A percentile compares a stretch with the other conserved stretches of the same genome.
phyloP scores from a whole-genome alignment of 2,797 vertebrate genomes.

The Lophius americanus region DNA sequence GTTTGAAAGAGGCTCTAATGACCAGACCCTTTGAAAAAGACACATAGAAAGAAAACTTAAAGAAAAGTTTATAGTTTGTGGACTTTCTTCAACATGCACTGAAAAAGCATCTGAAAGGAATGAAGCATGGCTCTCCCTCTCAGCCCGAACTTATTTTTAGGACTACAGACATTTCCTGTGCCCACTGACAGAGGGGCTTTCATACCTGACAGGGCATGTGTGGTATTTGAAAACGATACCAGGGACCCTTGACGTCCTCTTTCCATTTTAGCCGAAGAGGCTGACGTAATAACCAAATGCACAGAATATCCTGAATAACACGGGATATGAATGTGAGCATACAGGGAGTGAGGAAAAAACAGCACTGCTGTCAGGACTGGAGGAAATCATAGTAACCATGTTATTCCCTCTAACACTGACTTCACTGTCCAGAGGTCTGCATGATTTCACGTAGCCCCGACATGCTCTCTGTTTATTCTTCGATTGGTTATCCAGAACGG shows the following conservation, averaged over 20 bases:
- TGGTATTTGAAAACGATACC: constrained; percentile 47
- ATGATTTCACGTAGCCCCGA: background rate
- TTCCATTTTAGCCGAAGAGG: constrained; percentile 34
- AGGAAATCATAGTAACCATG: constrained; percentile 24
- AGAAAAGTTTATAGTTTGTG: no score
- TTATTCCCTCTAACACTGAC: constrained; percentile 30
- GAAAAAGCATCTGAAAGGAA: constrained; percentile 31
- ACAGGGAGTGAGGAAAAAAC: constrained; percentile 9
- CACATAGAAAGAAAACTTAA: background rate
- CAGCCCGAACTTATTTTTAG: constrained; percentile 35
- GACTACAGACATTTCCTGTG: constrained; percentile 48
- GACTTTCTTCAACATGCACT: background rate
- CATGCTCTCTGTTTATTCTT: background rate
- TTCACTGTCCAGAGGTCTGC: constrained; percentile 25
- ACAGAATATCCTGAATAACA: constrained; percentile 18
- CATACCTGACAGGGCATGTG: constrained; percentile 36
- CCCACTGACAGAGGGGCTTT: constrained; percentile 54
- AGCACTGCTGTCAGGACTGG: constrained; percentile 4
- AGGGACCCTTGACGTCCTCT: constrained; percentile 28
- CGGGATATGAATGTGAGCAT: constrained; percentile 3
- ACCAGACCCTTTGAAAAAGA: background rate
- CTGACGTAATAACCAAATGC: constrained; percentile 30
- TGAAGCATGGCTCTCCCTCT: constrained; percentile 36
- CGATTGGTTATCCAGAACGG: background rate
- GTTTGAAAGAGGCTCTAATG: no score